Evolutionary conservation across 2,888 invertebrate species (phyloP).

Genomic region (Hirtodrosophila trivittata): DNA sequence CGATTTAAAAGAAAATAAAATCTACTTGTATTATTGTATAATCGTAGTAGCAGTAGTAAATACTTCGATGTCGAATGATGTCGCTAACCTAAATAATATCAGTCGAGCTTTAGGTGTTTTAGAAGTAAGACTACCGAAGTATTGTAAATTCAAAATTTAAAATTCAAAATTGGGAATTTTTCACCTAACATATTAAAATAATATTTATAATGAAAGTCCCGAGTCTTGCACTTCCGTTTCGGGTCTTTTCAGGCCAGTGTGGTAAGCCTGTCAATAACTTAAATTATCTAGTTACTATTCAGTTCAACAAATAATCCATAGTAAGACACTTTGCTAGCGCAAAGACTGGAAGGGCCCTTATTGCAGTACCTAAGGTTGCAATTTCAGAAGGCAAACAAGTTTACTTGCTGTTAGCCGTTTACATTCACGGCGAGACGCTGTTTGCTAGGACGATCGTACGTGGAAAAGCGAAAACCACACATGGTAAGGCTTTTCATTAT

Average conservation of each 20-base stretch:
- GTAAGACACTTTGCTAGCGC: conserved; percentile 1
- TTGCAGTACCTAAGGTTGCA: conserved; percentile 11
- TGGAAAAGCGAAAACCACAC: conserved; percentile 21
- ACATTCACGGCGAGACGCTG: conserved; percentile 46
- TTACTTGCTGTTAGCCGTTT: conserved; percentile 47
- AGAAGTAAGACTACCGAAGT: not conserved
- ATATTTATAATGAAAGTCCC: too few species aligned
- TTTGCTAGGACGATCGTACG: conserved; percentile 48
- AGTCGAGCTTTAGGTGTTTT: conserved; percentile 7
- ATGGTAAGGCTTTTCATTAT: conserved; percentile 31
- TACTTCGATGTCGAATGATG: not conserved
- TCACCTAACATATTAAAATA: not conserved
- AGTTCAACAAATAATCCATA: conserved; percentile 6
- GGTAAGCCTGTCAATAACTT: too few species aligned
- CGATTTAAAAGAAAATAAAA: too few species aligned
- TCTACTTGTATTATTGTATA: too few species aligned
- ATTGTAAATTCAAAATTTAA: conserved; percentile 24
- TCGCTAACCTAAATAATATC: not conserved
- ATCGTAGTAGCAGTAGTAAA: too few species aligned
- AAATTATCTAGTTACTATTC: too few species aligned
- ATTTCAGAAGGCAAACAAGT: conserved; percentile 28
- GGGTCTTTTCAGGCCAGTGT: too few species aligned
- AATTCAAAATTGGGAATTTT: too few species aligned
- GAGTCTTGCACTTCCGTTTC: too few species aligned
- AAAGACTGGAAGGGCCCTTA: not conserved